Evolutionary conservation across 2,113 vertebrate species (phyloP).

Genomic region (Ginglymostoma cirratum): DNA sequence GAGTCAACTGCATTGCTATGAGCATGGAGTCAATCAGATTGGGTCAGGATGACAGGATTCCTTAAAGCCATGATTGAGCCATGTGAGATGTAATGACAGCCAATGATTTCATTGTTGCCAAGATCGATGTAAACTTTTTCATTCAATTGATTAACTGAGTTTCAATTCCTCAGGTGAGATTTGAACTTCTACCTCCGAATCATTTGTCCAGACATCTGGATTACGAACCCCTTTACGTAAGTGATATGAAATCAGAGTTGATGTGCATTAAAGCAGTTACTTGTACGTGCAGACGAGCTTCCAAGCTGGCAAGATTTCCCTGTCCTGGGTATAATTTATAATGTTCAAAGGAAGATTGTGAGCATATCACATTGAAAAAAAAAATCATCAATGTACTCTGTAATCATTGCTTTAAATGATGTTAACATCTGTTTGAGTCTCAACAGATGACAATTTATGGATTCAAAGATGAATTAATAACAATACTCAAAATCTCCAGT

Average conservation of each 20-base stretch:
- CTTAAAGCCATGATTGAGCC: no score
- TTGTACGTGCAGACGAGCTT: neutral
- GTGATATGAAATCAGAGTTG: neutral
- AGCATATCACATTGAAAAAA: neutral
- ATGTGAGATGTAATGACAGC: no score
- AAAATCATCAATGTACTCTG: neutral
- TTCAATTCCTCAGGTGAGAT: neutral
- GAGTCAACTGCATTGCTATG: neutral
- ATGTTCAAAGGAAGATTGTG: constrained; percentile 17
- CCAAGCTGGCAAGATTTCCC: neutral
- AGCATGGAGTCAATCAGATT: neutral
- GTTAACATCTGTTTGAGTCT: neutral
- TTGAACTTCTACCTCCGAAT: neutral
- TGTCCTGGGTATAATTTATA: neutral
- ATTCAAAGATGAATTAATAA: constrained; percentile 8
- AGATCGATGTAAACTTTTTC: no score
- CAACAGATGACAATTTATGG: neutral
- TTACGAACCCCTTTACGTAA: neutral
- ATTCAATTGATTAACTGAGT: neutral
- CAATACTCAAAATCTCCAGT: neutral
- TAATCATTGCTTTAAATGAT: constrained; percentile 14
- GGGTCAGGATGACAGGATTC: no score
- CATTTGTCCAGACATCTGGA: neutral
- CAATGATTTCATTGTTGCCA: no score
- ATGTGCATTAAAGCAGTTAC: neutral